A percentile compares a stretch with the other conserved stretches of the same genome.
These are phyloP conservation scores for Nymphalis io DNA, from an alignment of 1,140 invertebrate species.

Conservation along the genomic window DNA sequence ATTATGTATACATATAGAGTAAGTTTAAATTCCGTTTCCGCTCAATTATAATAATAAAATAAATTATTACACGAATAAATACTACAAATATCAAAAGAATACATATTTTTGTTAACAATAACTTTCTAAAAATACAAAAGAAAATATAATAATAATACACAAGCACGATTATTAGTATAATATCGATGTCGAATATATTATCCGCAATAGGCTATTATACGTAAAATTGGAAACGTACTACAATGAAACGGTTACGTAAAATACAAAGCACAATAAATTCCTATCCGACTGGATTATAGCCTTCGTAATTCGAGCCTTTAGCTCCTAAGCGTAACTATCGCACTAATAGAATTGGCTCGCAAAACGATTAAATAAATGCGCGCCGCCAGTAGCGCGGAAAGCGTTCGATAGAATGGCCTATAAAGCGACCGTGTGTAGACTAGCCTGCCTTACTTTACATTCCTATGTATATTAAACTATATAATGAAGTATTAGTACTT, in stretches of 20 bases:
- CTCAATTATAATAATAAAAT: too few relatives aligned
- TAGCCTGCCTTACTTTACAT: not conserved
- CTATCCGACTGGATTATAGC: constrained; percentile 32
- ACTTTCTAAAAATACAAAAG: not conserved
- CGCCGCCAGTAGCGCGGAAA: constrained; percentile 15
- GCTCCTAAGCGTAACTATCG: constrained; percentile 33
- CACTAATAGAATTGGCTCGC: constrained; percentile 36
- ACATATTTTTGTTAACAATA: too few relatives aligned
- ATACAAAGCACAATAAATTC: constrained; percentile 28
- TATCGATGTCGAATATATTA: not conserved
- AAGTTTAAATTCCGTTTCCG: too few relatives aligned
- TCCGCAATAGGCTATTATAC: not conserved
- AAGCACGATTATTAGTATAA: not conserved
- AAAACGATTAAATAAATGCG: constrained; percentile 31
- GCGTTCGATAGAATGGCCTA: constrained; percentile 15
- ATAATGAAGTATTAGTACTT: not conserved
- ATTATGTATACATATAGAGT: too few relatives aligned
- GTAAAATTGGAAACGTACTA: constrained; percentile 11
- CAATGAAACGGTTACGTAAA: constrained; percentile 16
- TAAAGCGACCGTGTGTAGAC: constrained; percentile 7
- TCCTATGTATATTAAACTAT: not conserved
- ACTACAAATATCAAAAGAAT: too few relatives aligned
- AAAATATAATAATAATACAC: not conserved
- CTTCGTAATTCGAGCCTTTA: constrained; percentile 33
- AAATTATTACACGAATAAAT: too few relatives aligned